Evolutionary conservation across 2,888 invertebrate species (phyloP).

Genomic region (Ectobius pallidus): DNA sequence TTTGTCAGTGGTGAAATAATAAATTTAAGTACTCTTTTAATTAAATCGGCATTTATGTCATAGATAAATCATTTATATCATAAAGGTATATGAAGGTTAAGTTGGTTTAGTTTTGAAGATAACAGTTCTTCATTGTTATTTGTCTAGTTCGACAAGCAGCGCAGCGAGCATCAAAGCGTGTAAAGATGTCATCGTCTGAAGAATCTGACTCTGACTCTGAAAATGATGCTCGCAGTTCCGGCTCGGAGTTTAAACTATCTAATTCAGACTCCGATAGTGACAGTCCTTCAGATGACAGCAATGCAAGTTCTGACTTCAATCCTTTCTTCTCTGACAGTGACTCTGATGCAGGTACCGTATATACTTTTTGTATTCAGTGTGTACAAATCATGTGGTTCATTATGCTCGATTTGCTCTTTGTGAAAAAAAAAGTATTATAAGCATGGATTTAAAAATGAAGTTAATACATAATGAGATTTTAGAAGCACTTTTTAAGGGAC

Average conservation of each 20-base stretch:
- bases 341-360: conserved; percentile 72
- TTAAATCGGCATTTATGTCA: no score
- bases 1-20: no score
- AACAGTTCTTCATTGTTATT: conserved; percentile 42
- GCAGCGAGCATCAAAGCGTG: conserved; percentile 61
- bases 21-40: no score
- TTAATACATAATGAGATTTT: no score
- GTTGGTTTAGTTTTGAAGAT: background rate
- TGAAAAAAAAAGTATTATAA: no score
- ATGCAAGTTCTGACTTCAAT: conserved; percentile 84
- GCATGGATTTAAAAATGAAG: no score
- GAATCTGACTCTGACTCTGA: conserved; percentile 68
- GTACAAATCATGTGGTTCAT: no score
- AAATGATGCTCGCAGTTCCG: conserved; percentile 64
- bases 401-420: no score
- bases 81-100: no score
- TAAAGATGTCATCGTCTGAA: conserved; percentile 57
- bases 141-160: conserved; percentile 67
- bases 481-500: no score
- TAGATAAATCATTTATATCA: no score
- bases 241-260: conserved; percentile 55
- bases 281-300: conserved; percentile 62
- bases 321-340: conserved; percentile 87
- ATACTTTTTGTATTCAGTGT: no score
- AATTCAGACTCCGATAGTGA: conserved; percentile 49